A percentile compares a stretch with the other conserved stretches of the same genome.
phyloP scores from a whole-genome alignment of 2,113 vertebrate genomes.

The Todiramphus saurophagus region DNA sequence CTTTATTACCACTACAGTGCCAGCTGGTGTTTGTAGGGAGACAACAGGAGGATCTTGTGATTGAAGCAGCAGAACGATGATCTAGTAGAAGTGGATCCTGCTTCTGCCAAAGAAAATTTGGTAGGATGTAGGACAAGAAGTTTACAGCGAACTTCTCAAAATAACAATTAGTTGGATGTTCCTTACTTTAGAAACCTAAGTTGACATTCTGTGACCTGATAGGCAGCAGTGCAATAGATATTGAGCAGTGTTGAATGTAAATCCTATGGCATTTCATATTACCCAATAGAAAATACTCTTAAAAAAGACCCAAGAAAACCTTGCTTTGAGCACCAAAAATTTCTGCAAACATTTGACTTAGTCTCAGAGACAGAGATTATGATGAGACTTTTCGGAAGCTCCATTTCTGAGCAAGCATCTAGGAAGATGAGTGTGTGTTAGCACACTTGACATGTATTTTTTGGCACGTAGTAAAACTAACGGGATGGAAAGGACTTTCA shows the following conservation, averaged over 20 bases:
- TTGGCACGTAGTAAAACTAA: background rate
- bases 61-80: background rate
- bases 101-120: background rate
- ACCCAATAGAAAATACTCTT: background rate
- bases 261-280: background rate
- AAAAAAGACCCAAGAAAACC: background rate
- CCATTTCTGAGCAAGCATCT: background rate
- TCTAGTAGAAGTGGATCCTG: background rate
- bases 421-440: background rate
- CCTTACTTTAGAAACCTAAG: background rate
- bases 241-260: background rate
- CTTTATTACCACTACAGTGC: background rate
- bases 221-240: background rate
- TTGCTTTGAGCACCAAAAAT: background rate
- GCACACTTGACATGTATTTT: background rate
- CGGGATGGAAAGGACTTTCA: background rate
- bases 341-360: background rate
- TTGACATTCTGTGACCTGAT: background rate
- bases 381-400: background rate
- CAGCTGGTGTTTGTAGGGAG: background rate
- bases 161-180: background rate
- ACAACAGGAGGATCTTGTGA: background rate
- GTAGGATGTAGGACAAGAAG: background rate
- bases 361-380: background rate
- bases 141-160: background rate